Evolutionary conservation across 2,797 vertebrate genomes (phyloP).

Genomic region (Salarias fasciatus): DNA sequence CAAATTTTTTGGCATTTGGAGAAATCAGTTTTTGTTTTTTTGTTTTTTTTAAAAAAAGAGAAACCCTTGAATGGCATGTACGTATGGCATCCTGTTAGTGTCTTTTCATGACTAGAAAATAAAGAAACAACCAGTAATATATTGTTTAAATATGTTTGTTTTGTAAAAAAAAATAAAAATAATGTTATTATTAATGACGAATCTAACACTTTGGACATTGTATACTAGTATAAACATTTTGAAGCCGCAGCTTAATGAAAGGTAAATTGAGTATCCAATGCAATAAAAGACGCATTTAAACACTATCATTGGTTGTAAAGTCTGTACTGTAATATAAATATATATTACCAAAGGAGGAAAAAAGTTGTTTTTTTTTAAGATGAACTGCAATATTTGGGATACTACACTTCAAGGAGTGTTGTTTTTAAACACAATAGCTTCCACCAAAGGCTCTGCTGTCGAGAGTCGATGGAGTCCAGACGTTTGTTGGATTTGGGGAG

Average conservation of each 20-base stretch:
- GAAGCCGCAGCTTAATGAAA: constrained; percentile 76
- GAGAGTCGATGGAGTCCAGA: constrained; percentile 53
- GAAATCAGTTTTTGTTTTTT: constrained; percentile 50
- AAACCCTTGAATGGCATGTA: constrained; percentile 49
- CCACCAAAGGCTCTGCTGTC: constrained; percentile 55
- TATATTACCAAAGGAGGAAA: constrained; percentile 60
- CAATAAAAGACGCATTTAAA: constrained; percentile 86
- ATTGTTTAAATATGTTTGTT: constrained; percentile 81
- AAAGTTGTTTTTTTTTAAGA: constrained; percentile 67
- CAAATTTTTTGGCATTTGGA: constrained; percentile 39
- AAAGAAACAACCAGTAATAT: constrained; percentile 49
- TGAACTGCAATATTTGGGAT: constrained; percentile 79
- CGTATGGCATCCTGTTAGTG: constrained; percentile 56
- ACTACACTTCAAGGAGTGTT: constrained; percentile 69
- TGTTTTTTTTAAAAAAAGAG: background rate
- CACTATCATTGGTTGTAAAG: constrained; percentile 83
- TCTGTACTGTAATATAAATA: constrained; percentile 87
- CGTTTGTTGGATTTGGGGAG: constrained; percentile 68
- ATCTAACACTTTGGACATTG: constrained; percentile 74
- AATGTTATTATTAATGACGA: constrained; percentile 76
- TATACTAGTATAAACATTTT: constrained; percentile 73
- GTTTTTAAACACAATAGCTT: constrained; percentile 71
- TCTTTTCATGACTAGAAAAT: constrained; percentile 59
- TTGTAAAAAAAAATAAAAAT: constrained; percentile 79
- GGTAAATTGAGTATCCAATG: constrained; percentile 78